These are phyloP conservation scores for Phengaris arion DNA, from an alignment of 2,888 invertebrate species.

Conservation along the genomic window DNA sequence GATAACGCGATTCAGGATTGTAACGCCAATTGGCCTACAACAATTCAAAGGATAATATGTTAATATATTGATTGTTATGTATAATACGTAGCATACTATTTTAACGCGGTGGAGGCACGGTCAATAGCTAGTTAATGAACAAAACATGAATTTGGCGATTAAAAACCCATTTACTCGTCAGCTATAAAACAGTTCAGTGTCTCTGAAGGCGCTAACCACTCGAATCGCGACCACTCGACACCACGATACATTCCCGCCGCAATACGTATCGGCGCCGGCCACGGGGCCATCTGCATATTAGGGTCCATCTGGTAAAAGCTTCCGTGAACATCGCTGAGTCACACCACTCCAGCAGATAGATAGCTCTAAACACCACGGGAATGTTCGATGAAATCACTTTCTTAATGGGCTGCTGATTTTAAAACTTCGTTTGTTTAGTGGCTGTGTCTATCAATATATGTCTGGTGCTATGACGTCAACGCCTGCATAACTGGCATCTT, in stretches of 20 bases:
- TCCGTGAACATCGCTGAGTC: constrained; percentile 2
- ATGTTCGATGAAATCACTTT: background rate
- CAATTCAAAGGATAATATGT: no score
- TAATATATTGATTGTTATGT: no score
- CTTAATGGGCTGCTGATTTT: background rate
- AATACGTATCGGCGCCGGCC: background rate
- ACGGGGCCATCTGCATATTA: background rate
- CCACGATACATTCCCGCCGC: background rate
- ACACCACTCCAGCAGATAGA: background rate
- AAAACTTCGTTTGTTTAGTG: constrained; percentile 1
- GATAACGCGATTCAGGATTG: no score
- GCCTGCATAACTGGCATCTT: background rate
- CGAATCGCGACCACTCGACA: background rate
- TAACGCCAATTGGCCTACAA: no score
- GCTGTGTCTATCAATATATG: background rate
- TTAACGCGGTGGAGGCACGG: no score
- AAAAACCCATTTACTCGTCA: no score
- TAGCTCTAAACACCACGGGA: background rate
- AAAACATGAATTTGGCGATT: no score
- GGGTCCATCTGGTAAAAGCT: constrained; percentile 6
- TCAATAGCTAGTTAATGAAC: no score
- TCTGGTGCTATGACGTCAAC: background rate
- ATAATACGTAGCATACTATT: no score
- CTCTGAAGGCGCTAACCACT: background rate
- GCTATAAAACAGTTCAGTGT: no score